Evolutionary conservation across 2,113 vertebrate genomes (phyloP).

Genomic region (Cariama cristata): DNA sequence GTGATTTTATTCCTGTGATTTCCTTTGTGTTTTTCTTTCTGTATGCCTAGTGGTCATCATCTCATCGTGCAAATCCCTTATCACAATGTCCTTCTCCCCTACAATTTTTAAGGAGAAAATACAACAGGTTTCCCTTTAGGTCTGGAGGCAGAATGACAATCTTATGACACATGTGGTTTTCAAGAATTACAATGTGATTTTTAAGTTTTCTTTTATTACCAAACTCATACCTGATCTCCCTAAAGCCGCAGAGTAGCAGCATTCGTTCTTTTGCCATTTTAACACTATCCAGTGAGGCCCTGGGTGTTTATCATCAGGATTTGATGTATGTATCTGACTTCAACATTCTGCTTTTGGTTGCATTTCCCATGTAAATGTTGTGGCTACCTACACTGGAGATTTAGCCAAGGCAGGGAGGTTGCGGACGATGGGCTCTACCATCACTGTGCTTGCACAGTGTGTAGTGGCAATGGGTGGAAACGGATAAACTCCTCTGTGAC

Average conservation of each 20-base stretch:
- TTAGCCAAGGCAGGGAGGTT: not conserved
- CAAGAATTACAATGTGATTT: not conserved
- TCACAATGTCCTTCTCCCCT: not conserved
- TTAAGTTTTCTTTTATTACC: not conserved
- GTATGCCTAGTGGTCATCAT: not conserved
- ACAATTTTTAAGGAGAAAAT: not conserved
- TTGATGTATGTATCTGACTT: not conserved
- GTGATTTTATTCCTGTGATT: not conserved
- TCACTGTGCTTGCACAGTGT: not conserved
- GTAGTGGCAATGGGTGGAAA: not conserved
- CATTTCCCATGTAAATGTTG: not conserved
- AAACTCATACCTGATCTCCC: not conserved
- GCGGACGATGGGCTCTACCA: rapidly evolving
- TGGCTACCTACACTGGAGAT: not conserved
- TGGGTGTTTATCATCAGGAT: not conserved
- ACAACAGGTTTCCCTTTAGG: not conserved
- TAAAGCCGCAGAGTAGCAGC: not conserved
- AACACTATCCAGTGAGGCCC: not conserved
- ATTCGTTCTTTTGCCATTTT: not conserved
- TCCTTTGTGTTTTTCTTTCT: not conserved
- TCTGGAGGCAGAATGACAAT: not conserved
- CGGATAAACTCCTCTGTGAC: not conserved
- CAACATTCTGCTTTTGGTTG: not conserved
- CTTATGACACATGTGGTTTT: not conserved
- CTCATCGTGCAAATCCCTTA: not conserved